Percentiles rank a stretch among this genome's conserved stretches.
phyloP scores from a whole-genome alignment of 2,888 invertebrate genomes.

The Leptinotarsa rubiginosa region DNA sequence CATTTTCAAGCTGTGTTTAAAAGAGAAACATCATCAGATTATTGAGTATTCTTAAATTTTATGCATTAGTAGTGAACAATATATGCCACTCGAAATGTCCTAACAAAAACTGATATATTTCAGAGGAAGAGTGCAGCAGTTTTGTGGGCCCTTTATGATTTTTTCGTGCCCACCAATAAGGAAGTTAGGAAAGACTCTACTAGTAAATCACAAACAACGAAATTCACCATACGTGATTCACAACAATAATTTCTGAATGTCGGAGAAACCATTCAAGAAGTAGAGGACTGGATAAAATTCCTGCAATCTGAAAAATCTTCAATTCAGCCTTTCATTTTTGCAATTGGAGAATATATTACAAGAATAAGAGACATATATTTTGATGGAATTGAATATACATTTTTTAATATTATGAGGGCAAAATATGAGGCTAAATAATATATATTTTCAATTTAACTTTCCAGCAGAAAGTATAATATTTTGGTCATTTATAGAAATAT shows the following conservation, averaged over 20 bases:
- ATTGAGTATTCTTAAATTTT: not conserved
- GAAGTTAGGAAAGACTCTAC: constrained; percentile 21
- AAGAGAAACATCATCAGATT: not conserved
- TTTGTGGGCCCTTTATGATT: constrained; percentile 34
- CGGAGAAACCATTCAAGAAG: constrained; percentile 9
- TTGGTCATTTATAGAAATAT: constrained; percentile 3
- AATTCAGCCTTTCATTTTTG: too few species aligned
- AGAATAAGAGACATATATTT: constrained; percentile 20
- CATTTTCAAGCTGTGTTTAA: not conserved
- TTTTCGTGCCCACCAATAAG: constrained; percentile 36
- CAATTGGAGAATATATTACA: constrained; percentile 20
- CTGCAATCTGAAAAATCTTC: not conserved
- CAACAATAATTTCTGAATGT: constrained; percentile 36
- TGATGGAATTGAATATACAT: not conserved
- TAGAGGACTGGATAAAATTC: constrained; percentile 21
- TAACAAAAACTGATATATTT: constrained; percentile 5
- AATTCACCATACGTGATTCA: constrained; percentile 38
- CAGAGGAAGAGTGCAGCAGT: not conserved
- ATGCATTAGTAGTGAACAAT: not conserved
- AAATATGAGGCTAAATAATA: too few species aligned
- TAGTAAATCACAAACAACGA: constrained; percentile 29
- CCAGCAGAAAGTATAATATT: constrained; percentile 7
- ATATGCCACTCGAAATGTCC: not conserved
- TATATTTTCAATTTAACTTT: constrained; percentile 24
- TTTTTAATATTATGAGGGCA: constrained; percentile 13